Percentiles rank a stretch among this genome's conserved stretches.
Evolutionary conservation across 2,797 vertebrate genomes (phyloP).

Genomic region (Muscicapa striata): DNA sequence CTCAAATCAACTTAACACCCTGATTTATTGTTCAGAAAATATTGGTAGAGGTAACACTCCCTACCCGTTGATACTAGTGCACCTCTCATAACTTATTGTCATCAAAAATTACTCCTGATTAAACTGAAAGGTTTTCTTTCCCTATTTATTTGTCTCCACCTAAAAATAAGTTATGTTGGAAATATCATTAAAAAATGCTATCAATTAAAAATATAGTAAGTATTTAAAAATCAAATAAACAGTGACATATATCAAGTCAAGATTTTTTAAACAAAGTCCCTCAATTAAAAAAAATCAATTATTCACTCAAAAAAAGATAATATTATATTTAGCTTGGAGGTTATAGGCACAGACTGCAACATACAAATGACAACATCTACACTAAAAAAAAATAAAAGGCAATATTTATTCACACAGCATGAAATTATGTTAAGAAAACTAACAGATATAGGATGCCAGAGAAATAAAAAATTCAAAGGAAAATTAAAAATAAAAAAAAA

Average conservation of each 20-base stretch:
- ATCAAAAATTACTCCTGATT: neutral
- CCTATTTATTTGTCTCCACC: neutral
- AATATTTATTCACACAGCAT: constrained; percentile 13
- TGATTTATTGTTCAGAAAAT: neutral
- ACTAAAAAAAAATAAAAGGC: constrained; percentile 44
- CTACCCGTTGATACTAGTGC: neutral
- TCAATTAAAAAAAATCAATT: neutral
- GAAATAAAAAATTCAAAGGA: neutral
- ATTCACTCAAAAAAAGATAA: neutral
- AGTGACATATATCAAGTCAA: neutral
- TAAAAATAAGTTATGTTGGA: neutral
- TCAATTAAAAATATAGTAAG: neutral
- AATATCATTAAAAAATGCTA: neutral
- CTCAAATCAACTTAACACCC: neutral
- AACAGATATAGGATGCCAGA: neutral
- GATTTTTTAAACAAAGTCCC: fast-evolving
- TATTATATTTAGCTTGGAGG: neutral
- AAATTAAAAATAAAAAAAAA: neutral
- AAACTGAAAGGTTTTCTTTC: neutral
- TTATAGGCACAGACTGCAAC: constrained; percentile 15
- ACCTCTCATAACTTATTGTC: neutral
- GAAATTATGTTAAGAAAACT: constrained; percentile 12
- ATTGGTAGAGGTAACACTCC: neutral
- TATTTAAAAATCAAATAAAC: neutral
- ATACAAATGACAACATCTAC: constrained; percentile 40